phyloP scores from a whole-genome alignment of 2,113 vertebrate species.

The Rhinichthys klamathensis region DNA sequence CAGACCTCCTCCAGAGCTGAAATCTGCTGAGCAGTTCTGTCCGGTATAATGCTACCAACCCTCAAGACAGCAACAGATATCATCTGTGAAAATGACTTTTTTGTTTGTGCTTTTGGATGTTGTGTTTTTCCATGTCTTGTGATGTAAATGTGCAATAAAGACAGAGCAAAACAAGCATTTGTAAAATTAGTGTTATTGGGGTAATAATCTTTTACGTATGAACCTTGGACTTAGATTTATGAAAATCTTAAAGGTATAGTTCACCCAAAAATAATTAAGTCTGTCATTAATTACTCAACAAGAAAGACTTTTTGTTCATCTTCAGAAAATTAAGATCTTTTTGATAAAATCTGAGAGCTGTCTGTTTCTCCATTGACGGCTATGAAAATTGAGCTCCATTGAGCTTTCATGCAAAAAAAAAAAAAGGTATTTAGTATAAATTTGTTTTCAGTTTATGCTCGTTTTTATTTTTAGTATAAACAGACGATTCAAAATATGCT shows the following conservation, averaged over 20 bases:
- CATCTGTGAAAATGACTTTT: too few species aligned
- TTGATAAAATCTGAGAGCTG: too few species aligned
- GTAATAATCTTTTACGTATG: too few species aligned
- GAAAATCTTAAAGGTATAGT: too few species aligned
- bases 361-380: too few species aligned
- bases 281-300: too few species aligned
- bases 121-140: neutral
- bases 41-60: neutral
- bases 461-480: neutral
- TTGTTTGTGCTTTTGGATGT: neutral
- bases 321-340: too few species aligned
- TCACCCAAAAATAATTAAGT: too few species aligned
- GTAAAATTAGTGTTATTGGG: neutral
- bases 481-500: neutral
- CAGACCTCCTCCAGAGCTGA: neutral
- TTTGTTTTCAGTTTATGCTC: neutral
- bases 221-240: neutral
- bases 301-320: too few species aligned
- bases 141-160: neutral
- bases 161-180: neutral
- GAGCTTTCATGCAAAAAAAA: neutral
- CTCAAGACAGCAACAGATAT: neutral
- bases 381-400: neutral
- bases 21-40: neutral
- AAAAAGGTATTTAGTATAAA: neutral